A percentile compares a stretch with the other conserved stretches of the same genome.
Conservation (phyloP, 92 coral and sea anemone species). For the Plumapathes pennacea region DNA sequence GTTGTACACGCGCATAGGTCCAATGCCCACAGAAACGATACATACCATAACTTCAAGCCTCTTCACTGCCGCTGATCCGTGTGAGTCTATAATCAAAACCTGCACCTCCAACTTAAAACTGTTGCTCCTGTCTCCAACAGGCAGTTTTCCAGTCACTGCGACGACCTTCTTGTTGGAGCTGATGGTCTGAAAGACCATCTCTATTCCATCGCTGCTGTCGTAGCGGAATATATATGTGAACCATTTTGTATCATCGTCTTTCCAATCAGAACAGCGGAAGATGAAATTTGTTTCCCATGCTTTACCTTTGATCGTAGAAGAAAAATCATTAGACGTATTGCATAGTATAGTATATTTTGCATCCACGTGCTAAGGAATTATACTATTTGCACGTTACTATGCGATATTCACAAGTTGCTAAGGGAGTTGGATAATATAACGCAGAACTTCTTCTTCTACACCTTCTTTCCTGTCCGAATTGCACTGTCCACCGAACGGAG, state of each 20-base stretch:
- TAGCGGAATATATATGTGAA: slow-evolving; percentile 72
- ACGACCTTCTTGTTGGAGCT: too few relatives aligned
- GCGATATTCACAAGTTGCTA: too few relatives aligned
- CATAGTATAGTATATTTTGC: too few relatives aligned
- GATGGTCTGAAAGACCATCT: slow-evolving; percentile 74
- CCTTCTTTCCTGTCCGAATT: slow-evolving; percentile 36
- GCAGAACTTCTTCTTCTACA: too few relatives aligned
- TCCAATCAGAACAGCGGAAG: slow-evolving; percentile 70
- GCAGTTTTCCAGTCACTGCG: slow-evolving; percentile 50
- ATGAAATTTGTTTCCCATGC: slow-evolving; percentile 72
- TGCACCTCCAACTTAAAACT: slow-evolving; percentile 41
- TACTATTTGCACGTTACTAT: too few relatives aligned
- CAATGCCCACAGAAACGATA: too few relatives aligned
- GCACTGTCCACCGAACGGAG: slow-evolving; percentile 76
- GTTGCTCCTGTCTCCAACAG: slow-evolving; percentile 61
- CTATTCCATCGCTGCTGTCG: slow-evolving; percentile 63
- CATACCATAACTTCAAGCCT: slow-evolving; percentile 52
- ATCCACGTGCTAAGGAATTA: too few relatives aligned
- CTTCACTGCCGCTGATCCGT: slow-evolving; percentile 48
- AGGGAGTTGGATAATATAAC: too few relatives aligned
- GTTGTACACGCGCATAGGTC: too few relatives aligned
- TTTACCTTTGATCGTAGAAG: too few relatives aligned
- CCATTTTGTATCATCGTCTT: slow-evolving; percentile 64
- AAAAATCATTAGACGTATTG: too few relatives aligned
- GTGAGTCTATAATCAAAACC: slow-evolving; percentile 46